phyloP scores from a whole-genome alignment of 1,140 invertebrate genomes.

The Bathynomus jamesi region DNA sequence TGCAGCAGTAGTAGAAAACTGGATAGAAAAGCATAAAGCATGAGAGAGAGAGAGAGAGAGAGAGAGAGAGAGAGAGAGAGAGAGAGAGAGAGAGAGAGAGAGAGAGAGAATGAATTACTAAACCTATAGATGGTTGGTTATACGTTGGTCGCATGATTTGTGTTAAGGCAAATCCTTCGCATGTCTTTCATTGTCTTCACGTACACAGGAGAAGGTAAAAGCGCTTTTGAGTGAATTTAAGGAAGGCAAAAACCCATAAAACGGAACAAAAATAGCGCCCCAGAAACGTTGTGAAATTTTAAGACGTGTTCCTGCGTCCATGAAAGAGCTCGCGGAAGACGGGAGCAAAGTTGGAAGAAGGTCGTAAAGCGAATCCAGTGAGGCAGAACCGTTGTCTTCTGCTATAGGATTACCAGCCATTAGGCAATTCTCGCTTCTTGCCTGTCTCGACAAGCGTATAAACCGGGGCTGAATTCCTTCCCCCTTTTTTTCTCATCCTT shows the following conservation, averaged over 20 bases:
- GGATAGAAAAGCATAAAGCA: neutral
- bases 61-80: constrained; percentile 1
- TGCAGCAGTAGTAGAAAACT: neutral
- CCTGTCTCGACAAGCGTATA: neutral
- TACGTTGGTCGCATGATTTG: neutral
- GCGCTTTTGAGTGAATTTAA: too few species aligned
- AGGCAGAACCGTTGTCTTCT: neutral
- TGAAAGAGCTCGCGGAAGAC: too few species aligned
- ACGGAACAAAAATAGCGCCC: too few species aligned
- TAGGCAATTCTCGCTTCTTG: neutral
- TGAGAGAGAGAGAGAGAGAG: neutral
- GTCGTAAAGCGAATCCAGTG: neutral
- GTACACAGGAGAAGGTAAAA: too few species aligned
- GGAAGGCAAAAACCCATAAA: too few species aligned
- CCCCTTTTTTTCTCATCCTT: neutral
- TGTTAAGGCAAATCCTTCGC: too few species aligned
- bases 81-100: neutral
- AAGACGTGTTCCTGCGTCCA: too few species aligned
- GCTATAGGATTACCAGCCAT: neutral
- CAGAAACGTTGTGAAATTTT: too few species aligned
- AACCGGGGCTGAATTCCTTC: neutral
- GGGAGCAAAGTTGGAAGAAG: too few species aligned
- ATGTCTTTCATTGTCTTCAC: too few species aligned
- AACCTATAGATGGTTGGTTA: neutral
- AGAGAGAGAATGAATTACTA: neutral